A percentile compares a stretch with the other conserved stretches of the same genome.
Conservation (phyloP, 2,888 invertebrate species). For the Venustoraphidia nigricollis region DNA sequence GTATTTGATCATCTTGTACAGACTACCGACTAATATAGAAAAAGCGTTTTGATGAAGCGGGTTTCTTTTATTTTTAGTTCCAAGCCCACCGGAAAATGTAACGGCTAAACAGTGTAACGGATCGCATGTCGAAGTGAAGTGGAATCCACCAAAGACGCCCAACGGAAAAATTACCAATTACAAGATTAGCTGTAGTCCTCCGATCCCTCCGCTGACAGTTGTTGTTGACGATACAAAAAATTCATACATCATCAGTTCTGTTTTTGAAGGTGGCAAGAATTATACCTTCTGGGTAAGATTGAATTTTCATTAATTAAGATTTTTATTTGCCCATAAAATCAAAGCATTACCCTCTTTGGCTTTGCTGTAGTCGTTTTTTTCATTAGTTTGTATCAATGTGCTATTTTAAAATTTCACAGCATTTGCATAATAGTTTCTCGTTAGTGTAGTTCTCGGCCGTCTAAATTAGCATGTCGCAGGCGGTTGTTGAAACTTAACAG, state of each 20-base stretch:
- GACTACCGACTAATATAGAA: too few relatives aligned
- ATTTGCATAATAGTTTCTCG: constrained; percentile 1
- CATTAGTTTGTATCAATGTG: background rate
- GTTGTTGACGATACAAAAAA: constrained; percentile 28
- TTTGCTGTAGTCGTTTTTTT: background rate
- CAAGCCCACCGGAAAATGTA: constrained; percentile 51
- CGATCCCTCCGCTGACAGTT: constrained; percentile 36
- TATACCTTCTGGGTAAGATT: constrained; percentile 57
- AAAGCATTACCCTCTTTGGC: background rate
- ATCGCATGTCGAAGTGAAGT: constrained; percentile 45
- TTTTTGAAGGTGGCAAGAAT: constrained; percentile 36
- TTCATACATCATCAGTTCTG: constrained; percentile 35
- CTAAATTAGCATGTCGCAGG: too few relatives aligned
- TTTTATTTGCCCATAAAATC: too few relatives aligned
- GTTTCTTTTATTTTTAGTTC: constrained; percentile 28
- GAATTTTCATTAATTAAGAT: too few relatives aligned
- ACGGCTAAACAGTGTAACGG: constrained; percentile 47
- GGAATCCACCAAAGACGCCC: constrained; percentile 48
- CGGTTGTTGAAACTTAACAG: too few relatives aligned
- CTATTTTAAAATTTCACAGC: constrained; percentile 5
- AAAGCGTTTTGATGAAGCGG: too few relatives aligned
- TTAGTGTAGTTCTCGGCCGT: background rate
- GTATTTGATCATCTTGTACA: too few relatives aligned
- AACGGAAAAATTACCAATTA: constrained; percentile 49
- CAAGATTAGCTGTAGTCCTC: constrained; percentile 47